Evolutionary conservation across 1,140 invertebrate species (phyloP).

Genomic region (Brachionus manjavacas): DNA sequence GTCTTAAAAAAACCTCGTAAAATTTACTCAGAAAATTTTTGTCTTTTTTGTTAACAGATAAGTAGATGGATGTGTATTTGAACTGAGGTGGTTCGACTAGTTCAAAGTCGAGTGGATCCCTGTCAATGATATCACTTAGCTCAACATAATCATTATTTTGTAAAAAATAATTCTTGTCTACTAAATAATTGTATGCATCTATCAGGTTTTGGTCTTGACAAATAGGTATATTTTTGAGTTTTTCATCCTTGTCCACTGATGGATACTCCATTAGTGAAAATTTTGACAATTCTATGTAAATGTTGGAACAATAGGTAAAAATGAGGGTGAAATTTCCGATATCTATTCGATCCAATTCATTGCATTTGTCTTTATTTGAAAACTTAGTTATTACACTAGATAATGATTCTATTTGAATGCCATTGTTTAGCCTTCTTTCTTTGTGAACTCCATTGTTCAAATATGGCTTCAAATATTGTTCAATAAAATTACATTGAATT

Average conservation of each 20-base stretch:
- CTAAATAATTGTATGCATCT: conserved; percentile 25
- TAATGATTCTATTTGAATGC: conserved; percentile 25
- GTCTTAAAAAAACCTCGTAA: background rate
- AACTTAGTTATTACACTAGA: conserved; percentile 26
- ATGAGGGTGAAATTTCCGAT: conserved; percentile 29
- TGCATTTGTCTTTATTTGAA: conserved; percentile 31
- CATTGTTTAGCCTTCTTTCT: background rate
- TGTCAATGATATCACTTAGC: background rate
- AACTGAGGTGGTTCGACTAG: background rate
- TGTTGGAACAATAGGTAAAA: background rate
- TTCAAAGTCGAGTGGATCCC: background rate
- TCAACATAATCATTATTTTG: background rate
- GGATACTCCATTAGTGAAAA: background rate
- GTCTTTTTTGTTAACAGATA: conserved; percentile 20
- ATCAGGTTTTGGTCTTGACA: conserved; percentile 14
- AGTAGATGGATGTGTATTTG: conserved; percentile 24
- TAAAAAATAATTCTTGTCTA: conserved; percentile 8
- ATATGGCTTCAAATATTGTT: conserved; percentile 32
- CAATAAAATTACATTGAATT: conserved; percentile 24
- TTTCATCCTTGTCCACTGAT: background rate
- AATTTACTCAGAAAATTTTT: background rate
- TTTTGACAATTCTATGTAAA: background rate
- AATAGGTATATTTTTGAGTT: background rate
- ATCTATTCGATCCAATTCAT: conserved; percentile 5
- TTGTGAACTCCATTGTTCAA: background rate